These are phyloP conservation scores for Trinorchestia longiramus DNA, from an alignment of 1,140 invertebrate species.

Conservation along the genomic window DNA sequence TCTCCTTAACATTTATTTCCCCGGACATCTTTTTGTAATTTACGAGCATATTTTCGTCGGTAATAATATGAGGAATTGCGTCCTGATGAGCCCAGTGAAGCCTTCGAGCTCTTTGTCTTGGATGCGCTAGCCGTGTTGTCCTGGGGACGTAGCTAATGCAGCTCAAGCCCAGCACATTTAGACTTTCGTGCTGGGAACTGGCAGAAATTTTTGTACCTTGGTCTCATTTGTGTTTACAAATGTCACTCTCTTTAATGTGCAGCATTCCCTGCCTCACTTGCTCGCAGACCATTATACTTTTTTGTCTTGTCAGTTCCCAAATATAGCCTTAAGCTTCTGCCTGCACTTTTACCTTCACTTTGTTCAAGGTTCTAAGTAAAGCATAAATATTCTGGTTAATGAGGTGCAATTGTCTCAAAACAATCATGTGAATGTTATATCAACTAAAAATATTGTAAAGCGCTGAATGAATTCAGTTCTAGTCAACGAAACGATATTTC, in stretches of 20 bases:
- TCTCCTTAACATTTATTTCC: background rate
- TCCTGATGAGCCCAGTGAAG: background rate
- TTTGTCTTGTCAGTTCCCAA: background rate
- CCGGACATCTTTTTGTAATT: background rate
- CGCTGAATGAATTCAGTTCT: background rate
- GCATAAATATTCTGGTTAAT: background rate
- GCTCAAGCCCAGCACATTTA: background rate
- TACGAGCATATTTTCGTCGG: conserved; percentile 18
- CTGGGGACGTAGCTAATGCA: background rate
- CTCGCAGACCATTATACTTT: background rate
- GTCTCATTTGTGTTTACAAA: background rate
- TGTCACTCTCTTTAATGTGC: background rate
- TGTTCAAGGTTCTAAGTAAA: background rate
- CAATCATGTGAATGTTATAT: background rate
- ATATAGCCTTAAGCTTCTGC: background rate
- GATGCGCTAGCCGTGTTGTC: background rate
- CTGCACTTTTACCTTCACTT: background rate
- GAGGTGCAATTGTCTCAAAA: background rate
- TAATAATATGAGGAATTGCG: conserved; percentile 14
- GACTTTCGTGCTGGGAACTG: background rate
- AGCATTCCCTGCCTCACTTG: background rate
- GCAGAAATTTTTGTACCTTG: background rate
- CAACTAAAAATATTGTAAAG: background rate
- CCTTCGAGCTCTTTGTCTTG: background rate
- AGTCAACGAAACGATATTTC: too few relatives aligned